These are phyloP conservation scores for Phthorimaea operculella DNA, from an alignment of 1,140 invertebrate genomes.

Conservation along the genomic window DNA sequence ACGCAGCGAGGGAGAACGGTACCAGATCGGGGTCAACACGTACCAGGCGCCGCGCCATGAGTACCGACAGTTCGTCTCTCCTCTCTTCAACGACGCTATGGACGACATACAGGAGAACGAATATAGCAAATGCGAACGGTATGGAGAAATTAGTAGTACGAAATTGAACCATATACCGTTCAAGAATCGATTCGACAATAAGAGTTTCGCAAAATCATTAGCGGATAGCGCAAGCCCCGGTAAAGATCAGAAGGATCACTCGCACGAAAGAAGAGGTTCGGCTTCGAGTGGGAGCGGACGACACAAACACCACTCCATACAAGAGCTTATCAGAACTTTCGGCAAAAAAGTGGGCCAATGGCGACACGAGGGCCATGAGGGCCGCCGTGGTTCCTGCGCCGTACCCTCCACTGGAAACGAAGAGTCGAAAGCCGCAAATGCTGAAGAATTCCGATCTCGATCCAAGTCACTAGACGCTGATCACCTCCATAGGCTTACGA, in stretches of 20 bases:
- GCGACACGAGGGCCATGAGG: constrained; percentile 71
- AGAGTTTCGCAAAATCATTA: constrained; percentile 68
- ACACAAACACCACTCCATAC: constrained; percentile 75
- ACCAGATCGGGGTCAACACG: constrained; percentile 36
- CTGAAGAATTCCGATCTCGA: constrained; percentile 75
- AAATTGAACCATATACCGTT: constrained; percentile 39
- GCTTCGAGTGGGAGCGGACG: constrained; percentile 44
- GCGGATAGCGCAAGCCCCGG: constrained; percentile 31
- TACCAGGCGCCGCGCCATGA: constrained; percentile 41
- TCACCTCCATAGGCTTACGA: constrained; percentile 52
- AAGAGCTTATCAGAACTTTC: constrained; percentile 78
- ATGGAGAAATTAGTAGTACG: constrained; percentile 61
- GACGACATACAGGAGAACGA: constrained; percentile 64
- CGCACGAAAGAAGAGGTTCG: constrained; percentile 38
- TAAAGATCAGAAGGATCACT: constrained; percentile 19
- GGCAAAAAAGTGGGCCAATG: constrained; percentile 74
- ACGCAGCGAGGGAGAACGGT: constrained; percentile 36
- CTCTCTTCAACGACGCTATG: constrained; percentile 56
- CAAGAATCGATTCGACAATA: constrained; percentile 66
- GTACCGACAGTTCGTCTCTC: constrained; percentile 47
- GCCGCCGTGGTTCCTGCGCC: constrained; percentile 68
- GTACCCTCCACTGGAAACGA: constrained; percentile 55
- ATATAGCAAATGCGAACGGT: constrained; percentile 60
- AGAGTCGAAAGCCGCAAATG: constrained; percentile 57
- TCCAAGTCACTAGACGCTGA: constrained; percentile 81